Conservation (phyloP, 2,797 vertebrate species). For the Toxotes lorentzi region DNA sequence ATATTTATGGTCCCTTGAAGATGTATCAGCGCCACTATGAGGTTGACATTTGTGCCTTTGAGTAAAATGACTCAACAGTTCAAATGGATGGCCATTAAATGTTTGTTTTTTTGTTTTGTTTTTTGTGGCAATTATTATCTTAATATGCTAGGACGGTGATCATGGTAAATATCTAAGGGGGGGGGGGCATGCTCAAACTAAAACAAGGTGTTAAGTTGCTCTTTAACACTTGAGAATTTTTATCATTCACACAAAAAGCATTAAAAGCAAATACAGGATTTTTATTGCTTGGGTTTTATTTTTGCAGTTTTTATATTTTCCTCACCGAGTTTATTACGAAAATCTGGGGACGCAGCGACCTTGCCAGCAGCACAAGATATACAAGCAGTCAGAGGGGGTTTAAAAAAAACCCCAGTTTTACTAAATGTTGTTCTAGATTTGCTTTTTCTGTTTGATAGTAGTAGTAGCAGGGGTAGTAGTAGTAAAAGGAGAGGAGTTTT, state of each 20-base stretch:
- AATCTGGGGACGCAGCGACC: neutral
- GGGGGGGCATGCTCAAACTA: neutral
- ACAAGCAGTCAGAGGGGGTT: neutral
- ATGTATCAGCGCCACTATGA: neutral
- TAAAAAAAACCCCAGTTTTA: conserved; percentile 25
- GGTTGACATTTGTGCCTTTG: neutral
- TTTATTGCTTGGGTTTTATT: conserved; percentile 4
- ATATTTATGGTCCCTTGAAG: neutral
- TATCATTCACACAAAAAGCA: neutral
- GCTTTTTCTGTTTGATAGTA: conserved; percentile 23
- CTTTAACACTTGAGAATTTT: neutral
- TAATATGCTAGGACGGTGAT: neutral
- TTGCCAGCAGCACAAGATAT: neutral
- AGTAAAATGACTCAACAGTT: neutral
- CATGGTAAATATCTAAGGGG: neutral
- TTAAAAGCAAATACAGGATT: neutral
- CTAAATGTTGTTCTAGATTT: conserved; percentile 3
- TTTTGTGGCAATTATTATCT: neutral
- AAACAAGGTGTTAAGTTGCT: neutral
- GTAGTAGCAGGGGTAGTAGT: conserved; percentile 22
- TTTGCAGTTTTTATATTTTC: neutral
- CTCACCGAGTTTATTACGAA: neutral
- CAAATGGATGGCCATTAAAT: neutral
- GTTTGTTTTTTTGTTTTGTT: too few species aligned
- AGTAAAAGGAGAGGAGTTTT: conserved; percentile 33